Evolutionary conservation across 2,888 invertebrate genomes (phyloP), one percentile per base, ranked within the genome.

Genomic region (Suillia variegata): DNA sequence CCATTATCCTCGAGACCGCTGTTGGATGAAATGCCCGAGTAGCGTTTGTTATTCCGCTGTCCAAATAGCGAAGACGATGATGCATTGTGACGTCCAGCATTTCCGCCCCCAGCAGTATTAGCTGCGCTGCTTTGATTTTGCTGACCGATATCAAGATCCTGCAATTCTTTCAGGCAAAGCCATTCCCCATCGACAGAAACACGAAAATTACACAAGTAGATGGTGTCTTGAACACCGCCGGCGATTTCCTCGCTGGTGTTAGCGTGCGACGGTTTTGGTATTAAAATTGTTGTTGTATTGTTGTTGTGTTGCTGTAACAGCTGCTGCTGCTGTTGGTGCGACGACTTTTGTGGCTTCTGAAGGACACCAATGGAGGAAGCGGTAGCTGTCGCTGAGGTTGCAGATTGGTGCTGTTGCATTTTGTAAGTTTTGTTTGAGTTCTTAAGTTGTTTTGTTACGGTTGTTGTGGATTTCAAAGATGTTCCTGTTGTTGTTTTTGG

Each of bases 121-220:
- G 62, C 52, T 48, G 34, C 63, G 47, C 63, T 54, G 54, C 62
- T 59, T 21, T 63, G 66, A 62, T 91, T 90, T 71, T 90, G 90
- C 4, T 67, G 21, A 56, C 74, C 49, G 86, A 91, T 88, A 76
- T 94, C 93, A 78, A 96, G 92, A 82, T 97, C 96, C 74, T 95
- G 93, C 62, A 97, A 84, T 81, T 97, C 96, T 80, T 95, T 93
- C 58, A 97, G 84, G 80, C 97, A 97, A 61, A 97, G 86, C 97
- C 97, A 97, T 81, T 97, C 97, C 62, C 97, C 97, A 77, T 97
- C 96, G 47, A 97, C 97, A 54, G 96, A 96, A 5, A 97, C 97
- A 59, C 97, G 91, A 83, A 97, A 97, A 82, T 97, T 97, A 85
- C 97, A 97, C 81, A 97, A 84, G 84, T 97, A 97, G 76, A 97